Percentiles rank a stretch among this genome's conserved stretches.
These are phyloP conservation scores for Donacobius atricapilla DNA, from an alignment of 2,113 vertebrate genomes.

Conservation along the genomic window DNA sequence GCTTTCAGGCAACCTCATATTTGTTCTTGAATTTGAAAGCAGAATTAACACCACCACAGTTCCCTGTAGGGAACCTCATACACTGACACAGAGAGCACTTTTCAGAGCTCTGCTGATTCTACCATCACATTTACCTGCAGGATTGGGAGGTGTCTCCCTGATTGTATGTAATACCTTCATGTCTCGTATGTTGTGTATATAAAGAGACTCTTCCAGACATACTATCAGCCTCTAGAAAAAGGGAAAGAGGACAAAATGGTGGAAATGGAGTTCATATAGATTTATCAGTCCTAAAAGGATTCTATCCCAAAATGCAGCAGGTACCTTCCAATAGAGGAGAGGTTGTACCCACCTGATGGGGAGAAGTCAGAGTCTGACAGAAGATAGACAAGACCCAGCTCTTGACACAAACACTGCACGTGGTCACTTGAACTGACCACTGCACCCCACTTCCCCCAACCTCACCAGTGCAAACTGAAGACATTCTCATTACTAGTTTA, in stretches of 20 bases:
- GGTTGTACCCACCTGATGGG: background rate
- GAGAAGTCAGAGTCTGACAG: background rate
- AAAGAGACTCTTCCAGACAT: constrained; percentile 96
- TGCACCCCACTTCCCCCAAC: background rate
- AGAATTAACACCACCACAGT: background rate
- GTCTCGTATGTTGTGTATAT: constrained; percentile 98
- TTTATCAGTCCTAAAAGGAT: background rate
- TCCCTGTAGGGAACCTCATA: background rate
- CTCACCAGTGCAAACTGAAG: background rate
- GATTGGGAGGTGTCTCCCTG: constrained; percentile 97
- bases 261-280: background rate
- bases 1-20: background rate
- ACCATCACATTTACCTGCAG: constrained; percentile 76
- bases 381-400: background rate
- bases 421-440: background rate
- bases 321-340: background rate
- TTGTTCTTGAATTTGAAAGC: background rate
- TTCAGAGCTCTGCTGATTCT: background rate
- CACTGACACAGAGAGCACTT: background rate
- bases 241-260: background rate
- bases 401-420: background rate
- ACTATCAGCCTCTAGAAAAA: constrained; percentile 89
- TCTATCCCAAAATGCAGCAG: background rate
- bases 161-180: constrained; percentile 99
- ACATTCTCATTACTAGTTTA: background rate